A percentile compares a stretch with the other conserved stretches of the same genome.
Evolutionary conservation across 2,797 vertebrate genomes (phyloP).

Genomic region (Dicrostonyx torquatus): DNA sequence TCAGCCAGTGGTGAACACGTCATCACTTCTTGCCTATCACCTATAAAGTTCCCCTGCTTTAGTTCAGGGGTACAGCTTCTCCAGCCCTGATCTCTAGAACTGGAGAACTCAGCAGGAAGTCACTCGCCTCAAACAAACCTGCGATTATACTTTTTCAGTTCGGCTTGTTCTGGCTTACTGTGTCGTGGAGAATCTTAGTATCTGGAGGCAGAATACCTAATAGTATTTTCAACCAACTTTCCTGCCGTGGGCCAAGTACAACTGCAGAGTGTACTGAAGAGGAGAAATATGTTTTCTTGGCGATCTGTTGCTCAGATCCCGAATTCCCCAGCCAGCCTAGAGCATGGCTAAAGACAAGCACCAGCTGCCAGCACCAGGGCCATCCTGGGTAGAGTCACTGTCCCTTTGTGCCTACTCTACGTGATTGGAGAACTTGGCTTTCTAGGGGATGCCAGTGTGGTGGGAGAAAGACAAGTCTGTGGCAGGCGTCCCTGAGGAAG

Average conservation of each 20-base stretch:
- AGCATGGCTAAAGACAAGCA: no score
- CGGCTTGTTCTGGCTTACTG: background rate
- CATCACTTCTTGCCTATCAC: background rate
- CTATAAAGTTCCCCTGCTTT: background rate
- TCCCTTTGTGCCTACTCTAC: no score
- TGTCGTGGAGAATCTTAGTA: background rate
- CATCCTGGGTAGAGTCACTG: background rate
- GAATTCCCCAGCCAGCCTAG: background rate
- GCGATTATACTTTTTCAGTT: background rate
- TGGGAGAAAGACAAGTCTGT: background rate
- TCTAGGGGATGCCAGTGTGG: background rate
- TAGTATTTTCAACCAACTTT: background rate
- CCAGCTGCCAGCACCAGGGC: background rate
- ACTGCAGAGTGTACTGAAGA: background rate
- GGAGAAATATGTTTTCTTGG: background rate
- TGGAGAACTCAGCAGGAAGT: background rate
- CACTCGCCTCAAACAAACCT: background rate
- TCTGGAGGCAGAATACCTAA: background rate
- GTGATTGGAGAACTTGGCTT: background rate
- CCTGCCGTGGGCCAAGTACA: background rate
- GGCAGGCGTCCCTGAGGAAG: background rate
- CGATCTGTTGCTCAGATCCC: background rate
- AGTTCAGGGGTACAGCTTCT: background rate
- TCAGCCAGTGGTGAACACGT: background rate
- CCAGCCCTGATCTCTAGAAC: background rate